Evolutionary conservation across 2,888 invertebrate genomes (phyloP).

Genomic region (Criorhina ranunculi): DNA sequence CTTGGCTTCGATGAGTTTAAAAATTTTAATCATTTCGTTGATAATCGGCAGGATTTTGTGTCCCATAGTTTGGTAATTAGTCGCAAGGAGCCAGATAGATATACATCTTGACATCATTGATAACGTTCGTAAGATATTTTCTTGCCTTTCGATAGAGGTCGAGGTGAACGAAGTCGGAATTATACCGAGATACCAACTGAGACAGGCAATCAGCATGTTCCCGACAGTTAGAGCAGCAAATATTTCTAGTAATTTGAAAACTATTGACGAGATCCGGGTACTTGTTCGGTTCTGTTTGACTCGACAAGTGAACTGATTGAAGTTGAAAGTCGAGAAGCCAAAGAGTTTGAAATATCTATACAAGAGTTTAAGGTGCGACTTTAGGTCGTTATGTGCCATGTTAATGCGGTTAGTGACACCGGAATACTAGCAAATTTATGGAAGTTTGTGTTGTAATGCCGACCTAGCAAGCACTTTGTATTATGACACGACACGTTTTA

Average conservation of each 20-base stretch:
- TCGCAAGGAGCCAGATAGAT: background rate
- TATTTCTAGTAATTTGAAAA: background rate
- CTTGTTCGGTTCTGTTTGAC: background rate
- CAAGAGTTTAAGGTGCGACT: background rate
- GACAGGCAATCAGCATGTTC: background rate
- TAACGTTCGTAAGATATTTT: background rate
- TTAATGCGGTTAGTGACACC: no score
- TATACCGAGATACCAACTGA: no score
- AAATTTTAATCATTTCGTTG: background rate
- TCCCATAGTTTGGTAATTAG: background rate
- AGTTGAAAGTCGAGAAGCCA: background rate
- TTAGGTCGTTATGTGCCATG: no score
- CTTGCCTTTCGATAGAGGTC: background rate
- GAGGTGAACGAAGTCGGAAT: no score
- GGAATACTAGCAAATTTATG: no score
- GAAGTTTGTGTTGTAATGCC: no score
- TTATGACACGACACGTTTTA: no score
- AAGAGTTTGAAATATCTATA: background rate
- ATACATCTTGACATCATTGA: background rate
- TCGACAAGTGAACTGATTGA: background rate
- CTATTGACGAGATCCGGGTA: background rate
- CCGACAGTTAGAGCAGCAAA: background rate
- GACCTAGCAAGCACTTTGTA: no score
- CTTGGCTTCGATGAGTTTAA: background rate
- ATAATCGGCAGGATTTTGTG: background rate